Evolutionary conservation across 64 coral and sea anemone genomes (phyloP).

Genomic region (Exaiptasia diaphana): DNA sequence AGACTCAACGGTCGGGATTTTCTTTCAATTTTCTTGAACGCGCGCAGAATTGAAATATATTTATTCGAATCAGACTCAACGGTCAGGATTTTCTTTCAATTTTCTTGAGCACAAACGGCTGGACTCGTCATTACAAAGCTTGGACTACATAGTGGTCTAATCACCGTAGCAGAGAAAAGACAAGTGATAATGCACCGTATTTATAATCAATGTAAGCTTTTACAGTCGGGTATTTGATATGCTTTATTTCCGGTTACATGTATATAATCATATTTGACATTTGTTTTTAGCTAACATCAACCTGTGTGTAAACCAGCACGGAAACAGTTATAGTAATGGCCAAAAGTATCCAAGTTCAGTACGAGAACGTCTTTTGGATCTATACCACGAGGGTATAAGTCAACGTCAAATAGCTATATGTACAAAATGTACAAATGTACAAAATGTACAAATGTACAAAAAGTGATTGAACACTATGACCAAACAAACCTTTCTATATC

Average conservation of each 20-base stretch:
- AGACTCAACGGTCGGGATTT: no score
- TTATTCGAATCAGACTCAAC: no score
- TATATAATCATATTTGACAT: neutral
- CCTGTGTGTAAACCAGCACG: constrained; percentile 9
- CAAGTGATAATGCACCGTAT: neutral
- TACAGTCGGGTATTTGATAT: no score
- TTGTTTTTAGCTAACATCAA: constrained; percentile 7
- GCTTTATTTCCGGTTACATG: neutral
- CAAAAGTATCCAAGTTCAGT: neutral
- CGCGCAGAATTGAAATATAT: no score
- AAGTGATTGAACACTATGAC: constrained; percentile 12
- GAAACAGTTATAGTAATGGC: neutral
- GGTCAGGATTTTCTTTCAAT: no score
- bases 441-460: no score
- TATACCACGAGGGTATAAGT: neutral
- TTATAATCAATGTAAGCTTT: neutral
- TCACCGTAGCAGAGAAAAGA: no score
- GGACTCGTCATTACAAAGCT: no score
- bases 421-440: no score
- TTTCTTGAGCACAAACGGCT: no score
- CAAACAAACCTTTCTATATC: neutral
- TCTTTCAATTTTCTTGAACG: no score
- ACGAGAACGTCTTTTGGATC: constrained; percentile 9
- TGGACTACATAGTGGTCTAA: no score
- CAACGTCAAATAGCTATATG: constrained; percentile 1